Conservation (phyloP, 2,797 vertebrate genomes). For the Ptychadena robeensis region DNA sequence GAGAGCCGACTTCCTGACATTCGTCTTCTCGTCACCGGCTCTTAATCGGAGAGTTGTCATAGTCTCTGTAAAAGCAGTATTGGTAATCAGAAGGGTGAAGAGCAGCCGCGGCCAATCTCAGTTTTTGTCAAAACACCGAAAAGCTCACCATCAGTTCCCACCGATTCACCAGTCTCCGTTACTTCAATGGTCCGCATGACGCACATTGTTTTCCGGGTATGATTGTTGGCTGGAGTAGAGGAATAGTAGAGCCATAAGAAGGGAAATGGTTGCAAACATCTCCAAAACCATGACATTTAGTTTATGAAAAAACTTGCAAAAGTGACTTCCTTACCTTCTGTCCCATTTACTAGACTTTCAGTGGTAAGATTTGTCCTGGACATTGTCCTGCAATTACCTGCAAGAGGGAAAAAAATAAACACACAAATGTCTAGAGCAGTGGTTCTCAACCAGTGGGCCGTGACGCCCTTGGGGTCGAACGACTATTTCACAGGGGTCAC, state of each 20-base stretch:
- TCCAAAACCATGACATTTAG: background rate
- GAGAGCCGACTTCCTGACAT: constrained; percentile 88
- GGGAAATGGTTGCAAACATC: background rate
- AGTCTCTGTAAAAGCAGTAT: constrained; percentile 69
- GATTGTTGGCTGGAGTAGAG: constrained; percentile 24
- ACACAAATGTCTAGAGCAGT: constrained; percentile 2
- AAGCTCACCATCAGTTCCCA: constrained; percentile 73
- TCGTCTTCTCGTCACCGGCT: constrained; percentile 82
- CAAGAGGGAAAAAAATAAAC: too few relatives aligned
- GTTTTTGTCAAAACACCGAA: too few relatives aligned
- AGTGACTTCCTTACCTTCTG: constrained; percentile 67
- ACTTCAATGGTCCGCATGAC: constrained; percentile 79
- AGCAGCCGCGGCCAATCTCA: too few relatives aligned
- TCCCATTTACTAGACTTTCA: constrained; percentile 31
- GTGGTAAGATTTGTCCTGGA: constrained; percentile 54
- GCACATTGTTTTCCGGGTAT: constrained; percentile 70
- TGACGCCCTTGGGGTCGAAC: too few relatives aligned
- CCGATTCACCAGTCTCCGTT: constrained; percentile 58
- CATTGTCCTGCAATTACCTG: constrained; percentile 61
- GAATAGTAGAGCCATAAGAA: background rate
- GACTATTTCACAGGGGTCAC: too few relatives aligned
- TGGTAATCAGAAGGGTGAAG: background rate
- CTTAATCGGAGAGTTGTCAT: constrained; percentile 80
- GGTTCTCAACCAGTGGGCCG: too few relatives aligned
- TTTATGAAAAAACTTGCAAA: background rate